Percentiles rank a stretch among this genome's conserved stretches.
Evolutionary conservation across 2,797 vertebrate species (phyloP).

Genomic region (Phoeniculus purpureus): DNA sequence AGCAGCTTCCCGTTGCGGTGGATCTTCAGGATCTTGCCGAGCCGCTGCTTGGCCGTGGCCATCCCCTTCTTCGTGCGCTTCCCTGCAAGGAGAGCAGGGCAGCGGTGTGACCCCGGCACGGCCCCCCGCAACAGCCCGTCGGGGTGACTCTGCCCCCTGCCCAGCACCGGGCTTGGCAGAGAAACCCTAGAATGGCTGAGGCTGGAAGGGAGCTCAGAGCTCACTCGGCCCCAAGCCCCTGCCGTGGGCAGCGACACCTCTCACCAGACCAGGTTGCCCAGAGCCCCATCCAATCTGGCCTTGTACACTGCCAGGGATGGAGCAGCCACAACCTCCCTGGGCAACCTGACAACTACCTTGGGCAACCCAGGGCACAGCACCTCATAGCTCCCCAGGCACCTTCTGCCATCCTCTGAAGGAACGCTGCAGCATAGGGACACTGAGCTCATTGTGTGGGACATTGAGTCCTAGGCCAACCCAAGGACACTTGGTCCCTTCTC

Average conservation of each 20-base stretch:
- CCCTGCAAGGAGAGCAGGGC: conserved; percentile 74
- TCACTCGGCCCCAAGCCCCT: too few relatives aligned
- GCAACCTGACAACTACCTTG: too few relatives aligned
- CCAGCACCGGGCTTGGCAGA: neutral
- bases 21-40: conserved; percentile 99
- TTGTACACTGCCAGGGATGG: too few relatives aligned
- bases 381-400: neutral
- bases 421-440: neutral
- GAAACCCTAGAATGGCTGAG: too few relatives aligned
- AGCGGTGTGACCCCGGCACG: neutral
- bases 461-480: accelerated
- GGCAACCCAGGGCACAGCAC: too few relatives aligned
- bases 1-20: conserved; percentile 98
- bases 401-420: neutral
- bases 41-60: conserved; percentile 99
- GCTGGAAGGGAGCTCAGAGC: too few relatives aligned
- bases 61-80: conserved; percentile 99
- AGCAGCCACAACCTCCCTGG: too few relatives aligned
- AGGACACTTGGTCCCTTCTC: neutral
- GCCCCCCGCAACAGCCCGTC: neutral
- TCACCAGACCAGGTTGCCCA: too few relatives aligned
- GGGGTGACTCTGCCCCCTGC: neutral
- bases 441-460: neutral
- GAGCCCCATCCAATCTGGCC: too few relatives aligned
- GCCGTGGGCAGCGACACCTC: too few relatives aligned